A percentile compares a stretch with the other conserved stretches of the same genome.
phyloP scores from a whole-genome alignment of 2,888 invertebrate genomes.

The Linyphia triangularis region DNA sequence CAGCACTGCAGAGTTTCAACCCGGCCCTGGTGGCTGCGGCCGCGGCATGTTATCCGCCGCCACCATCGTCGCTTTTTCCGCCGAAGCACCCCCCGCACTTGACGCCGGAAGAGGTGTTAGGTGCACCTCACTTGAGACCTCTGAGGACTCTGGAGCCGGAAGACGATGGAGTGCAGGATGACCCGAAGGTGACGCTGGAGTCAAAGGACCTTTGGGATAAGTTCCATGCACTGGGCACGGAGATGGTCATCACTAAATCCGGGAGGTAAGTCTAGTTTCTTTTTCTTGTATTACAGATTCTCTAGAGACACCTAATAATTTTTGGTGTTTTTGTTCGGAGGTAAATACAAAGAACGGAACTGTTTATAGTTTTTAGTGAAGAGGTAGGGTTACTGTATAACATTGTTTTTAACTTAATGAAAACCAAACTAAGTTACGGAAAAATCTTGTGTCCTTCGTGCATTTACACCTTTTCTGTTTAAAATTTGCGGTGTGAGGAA shows the following conservation, averaged over 20 bases:
- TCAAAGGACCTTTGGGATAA: slow-evolving; percentile 99
- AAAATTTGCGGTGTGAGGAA: too few species aligned
- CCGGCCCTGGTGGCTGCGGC: slow-evolving; percentile 78
- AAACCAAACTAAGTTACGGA: too few species aligned
- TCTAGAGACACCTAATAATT: too few species aligned
- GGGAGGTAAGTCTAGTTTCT: slow-evolving; percentile 86
- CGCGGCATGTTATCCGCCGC: slow-evolving; percentile 79
- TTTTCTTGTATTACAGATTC: neutral
- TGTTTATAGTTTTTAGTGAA: too few species aligned
- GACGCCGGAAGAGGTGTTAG: slow-evolving; percentile 76
- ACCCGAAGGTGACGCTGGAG: slow-evolving; percentile 98
- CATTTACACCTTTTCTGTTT: too few species aligned
- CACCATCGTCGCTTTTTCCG: slow-evolving; percentile 84
- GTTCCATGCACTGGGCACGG: slow-evolving; percentile 98
- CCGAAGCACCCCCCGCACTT: slow-evolving; percentile 80
- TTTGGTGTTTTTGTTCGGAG: too few species aligned
- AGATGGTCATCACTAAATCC: slow-evolving; percentile 99
- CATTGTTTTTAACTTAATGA: too few species aligned
- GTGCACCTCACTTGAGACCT: slow-evolving; percentile 84
- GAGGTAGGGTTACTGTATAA: too few species aligned
- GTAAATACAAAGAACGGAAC: too few species aligned
- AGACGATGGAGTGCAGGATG: slow-evolving; percentile 82
- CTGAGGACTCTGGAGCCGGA: slow-evolving; percentile 88
- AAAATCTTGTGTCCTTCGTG: too few species aligned
- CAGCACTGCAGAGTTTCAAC: slow-evolving; percentile 76